Evolutionary conservation across 2,797 vertebrate species (phyloP), one percentile per base, ranked within the genome.

Genomic region (Sebastolobus altivelis): DNA sequence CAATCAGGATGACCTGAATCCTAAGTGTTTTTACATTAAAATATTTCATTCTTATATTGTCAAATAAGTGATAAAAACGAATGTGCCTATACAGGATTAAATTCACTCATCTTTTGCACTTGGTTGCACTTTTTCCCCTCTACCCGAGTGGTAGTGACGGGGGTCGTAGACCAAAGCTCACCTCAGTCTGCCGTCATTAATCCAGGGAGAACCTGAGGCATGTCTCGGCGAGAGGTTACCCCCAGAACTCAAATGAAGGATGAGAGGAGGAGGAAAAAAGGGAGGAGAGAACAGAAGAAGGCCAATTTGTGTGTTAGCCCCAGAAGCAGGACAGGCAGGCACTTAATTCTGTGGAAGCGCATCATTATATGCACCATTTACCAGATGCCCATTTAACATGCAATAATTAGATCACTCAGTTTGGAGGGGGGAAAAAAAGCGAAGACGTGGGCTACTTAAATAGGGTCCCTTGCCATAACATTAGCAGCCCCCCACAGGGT

Each of bases 371-470:
- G 95, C 95, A 93, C 95, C 95, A 96, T 96, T 96, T 96, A 95
- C 95, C 95, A 96, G 95, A 95, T 95, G 95, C 95, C 95, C 94
- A 96, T 96, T 96, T 96, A 96, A 96, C 95, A 96, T 96, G 95
- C 95, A 96, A 96, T 96, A 96, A 96, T 96, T 96, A 96, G 95
- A 96, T 96, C 95, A 94, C 93, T 92, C 94, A 93, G 86, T 93
- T 94, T 87, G 88, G 90, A 84, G 92, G 71, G 43, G 49, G 40
- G 54, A 43, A 66, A 87, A 87, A 85, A 83, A 79, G 81, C 74
- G 11, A 83, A 86, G 88, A 93, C 54, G 75, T 90, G 85, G 90
- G 82, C 90, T 92, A 91, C 90, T 94, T 94, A 94, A 95, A 95
- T 88, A 90, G 91, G 91, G 87, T 93, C 93, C 92, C 92, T 87